Conservation (phyloP, 2,113 vertebrate genomes). For the Caranx ignobilis region DNA sequence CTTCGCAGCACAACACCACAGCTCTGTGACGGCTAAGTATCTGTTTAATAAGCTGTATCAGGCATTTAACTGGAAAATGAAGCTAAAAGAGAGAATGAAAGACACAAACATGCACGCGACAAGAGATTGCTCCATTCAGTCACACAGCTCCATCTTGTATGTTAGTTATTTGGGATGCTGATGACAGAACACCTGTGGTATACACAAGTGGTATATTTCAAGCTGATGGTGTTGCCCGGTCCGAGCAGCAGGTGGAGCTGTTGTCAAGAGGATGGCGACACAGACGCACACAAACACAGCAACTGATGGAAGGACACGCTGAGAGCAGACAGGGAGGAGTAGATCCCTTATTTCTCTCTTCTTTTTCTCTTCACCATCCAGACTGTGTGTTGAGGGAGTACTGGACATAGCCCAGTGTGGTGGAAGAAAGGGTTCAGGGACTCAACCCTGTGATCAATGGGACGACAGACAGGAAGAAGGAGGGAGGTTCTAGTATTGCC, state of each 20-base stretch:
- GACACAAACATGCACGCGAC: slow-evolving; percentile 4
- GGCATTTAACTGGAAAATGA: background rate
- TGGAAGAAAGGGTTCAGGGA: background rate
- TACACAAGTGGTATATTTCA: background rate
- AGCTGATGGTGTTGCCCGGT: slow-evolving; percentile 1
- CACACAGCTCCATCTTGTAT: too few species aligned
- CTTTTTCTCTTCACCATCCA: slow-evolving; percentile 16
- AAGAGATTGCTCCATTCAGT: too few species aligned
- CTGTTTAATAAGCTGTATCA: background rate
- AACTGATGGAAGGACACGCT: slow-evolving; percentile 52
- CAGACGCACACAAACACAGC: slow-evolving; percentile 14
- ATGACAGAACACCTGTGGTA: background rate
- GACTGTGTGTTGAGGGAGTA: background rate
- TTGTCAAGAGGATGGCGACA: slow-evolving; percentile 61
- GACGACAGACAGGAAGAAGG: background rate
- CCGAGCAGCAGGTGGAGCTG: slow-evolving; percentile 74
- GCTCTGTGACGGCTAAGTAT: background rate
- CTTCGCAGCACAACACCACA: background rate
- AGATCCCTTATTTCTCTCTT: slow-evolving; percentile 16
- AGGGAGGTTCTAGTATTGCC: background rate
- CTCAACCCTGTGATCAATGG: background rate
- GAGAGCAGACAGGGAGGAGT: slow-evolving; percentile 33
- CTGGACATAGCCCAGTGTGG: background rate
- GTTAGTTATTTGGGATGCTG: background rate
- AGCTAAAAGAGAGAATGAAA: background rate